Evolutionary conservation across 30 jellyfish, hydroid and myxozoan species (phyloP), one percentile per base, ranked within the genome.

Genomic region (Hydractinia echinata): DNA sequence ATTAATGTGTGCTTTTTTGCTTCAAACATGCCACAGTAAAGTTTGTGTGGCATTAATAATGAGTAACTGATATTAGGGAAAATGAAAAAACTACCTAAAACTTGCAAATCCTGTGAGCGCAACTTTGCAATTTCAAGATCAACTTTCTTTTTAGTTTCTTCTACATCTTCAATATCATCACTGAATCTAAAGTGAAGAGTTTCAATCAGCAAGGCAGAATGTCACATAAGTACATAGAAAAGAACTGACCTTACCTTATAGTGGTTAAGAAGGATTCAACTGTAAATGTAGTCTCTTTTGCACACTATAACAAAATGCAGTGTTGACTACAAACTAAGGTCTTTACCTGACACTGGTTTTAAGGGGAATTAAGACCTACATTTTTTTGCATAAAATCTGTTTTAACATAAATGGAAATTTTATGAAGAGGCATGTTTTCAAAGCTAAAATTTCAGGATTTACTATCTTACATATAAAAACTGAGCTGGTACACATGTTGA

Each of bases 151-250:
- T 87, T 86, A 10, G 99, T 93, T 81, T 93, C 99, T 84, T 93
- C 99, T 55, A 93, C 69, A 66, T 93, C 99, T 48, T 93, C 99
- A 9, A 93, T 30, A 82, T 93, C 99, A 81, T 88, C 96, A 69
- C 96, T 80, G 85, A 77, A 88, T 68, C 95, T 93, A 55, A 18
- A 66, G 54, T 51, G 53, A 19, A 51, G 2, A 30, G 44, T 30
- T 30, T 30, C 44, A 30, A 30, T 30, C 44, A 21, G 19, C 67
- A 73, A 51, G 11, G 92, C 48, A 55, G 51, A 53, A 76, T 19
- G 10, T 67, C 44, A 71, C 7, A 50, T 7, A 71, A n/a, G 4
- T 71, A 9, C 81, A 19, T 20, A n/a, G 53, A 11, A 50, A 71
- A 7, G 39, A 20, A 30, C 8, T 20, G n/a, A 20, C 60, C 51